Percentiles rank a stretch among this genome's conserved stretches.
phyloP scores from a whole-genome alignment of 2,888 invertebrate species.

The Cyclophora albipunctata region DNA sequence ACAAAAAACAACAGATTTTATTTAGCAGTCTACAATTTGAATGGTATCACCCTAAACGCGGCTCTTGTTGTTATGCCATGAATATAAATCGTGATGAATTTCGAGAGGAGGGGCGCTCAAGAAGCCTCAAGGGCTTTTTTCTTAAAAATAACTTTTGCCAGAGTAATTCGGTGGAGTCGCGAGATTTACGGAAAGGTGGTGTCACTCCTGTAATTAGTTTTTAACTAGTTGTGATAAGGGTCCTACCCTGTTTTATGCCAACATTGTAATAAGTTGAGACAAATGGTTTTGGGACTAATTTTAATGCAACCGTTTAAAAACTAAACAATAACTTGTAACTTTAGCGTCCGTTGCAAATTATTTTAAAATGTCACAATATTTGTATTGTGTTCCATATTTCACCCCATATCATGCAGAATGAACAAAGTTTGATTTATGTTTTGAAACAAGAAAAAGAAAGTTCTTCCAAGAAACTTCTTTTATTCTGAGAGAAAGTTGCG shows the following conservation, averaged over 20 bases:
- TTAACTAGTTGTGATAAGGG: constrained; percentile 76
- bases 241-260: constrained; percentile 58
- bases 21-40: constrained; percentile 59
- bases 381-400: constrained; percentile 59
- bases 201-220: constrained; percentile 75
- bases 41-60: constrained; percentile 65
- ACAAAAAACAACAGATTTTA: constrained; percentile 44
- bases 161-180: constrained; percentile 69
- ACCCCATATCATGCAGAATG: constrained; percentile 52
- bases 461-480: constrained; percentile 69
- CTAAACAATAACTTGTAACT: constrained; percentile 31
- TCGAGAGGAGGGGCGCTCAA: constrained; percentile 44
- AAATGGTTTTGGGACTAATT: constrained; percentile 28
- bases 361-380: constrained; percentile 64
- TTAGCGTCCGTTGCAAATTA: constrained; percentile 40
- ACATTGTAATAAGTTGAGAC: constrained; percentile 57
- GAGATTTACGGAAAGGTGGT: constrained; percentile 73
- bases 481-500: constrained; percentile 71
- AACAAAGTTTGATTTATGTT: constrained; percentile 59
- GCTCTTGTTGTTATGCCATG: constrained; percentile 74
- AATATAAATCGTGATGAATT: constrained; percentile 79
- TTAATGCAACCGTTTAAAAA: constrained; percentile 18
- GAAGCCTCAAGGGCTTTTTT: constrained; percentile 71
- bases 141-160: constrained; percentile 76
- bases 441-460: constrained; percentile 56